Base-by-base conservation (phyloP, 1,140 invertebrate species). In the Eupristina koningsbergeri region DNA sequence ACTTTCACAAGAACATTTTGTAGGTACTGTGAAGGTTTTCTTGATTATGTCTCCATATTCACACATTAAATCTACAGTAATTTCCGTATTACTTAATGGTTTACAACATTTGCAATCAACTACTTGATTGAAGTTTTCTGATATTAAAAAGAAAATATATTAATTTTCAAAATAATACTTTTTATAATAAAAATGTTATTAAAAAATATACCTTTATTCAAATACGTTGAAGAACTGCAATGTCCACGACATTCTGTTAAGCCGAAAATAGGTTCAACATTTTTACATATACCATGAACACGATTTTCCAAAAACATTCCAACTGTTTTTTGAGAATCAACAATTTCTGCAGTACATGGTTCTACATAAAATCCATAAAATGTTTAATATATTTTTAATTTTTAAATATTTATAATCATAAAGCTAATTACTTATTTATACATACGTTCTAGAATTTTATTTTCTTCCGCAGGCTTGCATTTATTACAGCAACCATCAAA, bases 191-290 rank as follows among this genome's bases (percentile, higher is more conserved):
- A 73, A 75, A 39, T 41, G 26, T 41, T 41, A 39, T 47, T 74
- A 74, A 81, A 61, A n/a, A 19, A 17, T 69, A 93, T 89, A 95
- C 95, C 89, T 86, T 90, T 90, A 86, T 95, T 94, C 80, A 94
- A 96, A n/a, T 93, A 89, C 0, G 95, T 94, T 29, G 93, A 94
- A 3, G 95, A 96, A 83, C 93, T 89, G 87, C 96, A 96, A 31
- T 90, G 88, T 11, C 96, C 96, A 47, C 92, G 89, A 85, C 96
- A 96, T 88, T 96, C 94, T 11, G 93, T 94, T 83, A 96, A 94
- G 29, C 93, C 94, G 22, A 87, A 77, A 17, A 96, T 90, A 0
- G 93, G 91, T 47, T 93, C 86, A 0, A 90, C 86, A 89, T 96
- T 96, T 63, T 91, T 91, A 88, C 96, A 96, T 0, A 90, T 76